These are phyloP conservation scores for Drosophila atripex DNA, from an alignment of 2,888 invertebrate genomes.

Conservation along the genomic window DNA sequence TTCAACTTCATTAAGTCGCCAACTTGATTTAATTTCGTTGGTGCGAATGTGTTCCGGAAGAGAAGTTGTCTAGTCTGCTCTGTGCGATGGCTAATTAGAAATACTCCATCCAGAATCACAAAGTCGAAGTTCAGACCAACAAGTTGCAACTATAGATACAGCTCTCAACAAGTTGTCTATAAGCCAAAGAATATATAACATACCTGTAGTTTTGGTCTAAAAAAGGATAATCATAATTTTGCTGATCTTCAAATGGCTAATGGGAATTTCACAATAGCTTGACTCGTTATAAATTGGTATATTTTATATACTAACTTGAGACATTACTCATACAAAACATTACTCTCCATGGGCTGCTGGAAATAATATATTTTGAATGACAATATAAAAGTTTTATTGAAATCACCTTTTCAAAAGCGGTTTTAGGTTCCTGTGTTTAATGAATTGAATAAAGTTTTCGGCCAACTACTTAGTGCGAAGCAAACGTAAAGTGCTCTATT, in stretches of 20 bases:
- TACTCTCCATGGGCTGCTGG: no score
- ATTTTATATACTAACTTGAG: no score
- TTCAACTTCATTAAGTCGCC: conserved; percentile 44
- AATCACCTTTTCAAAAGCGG: no score
- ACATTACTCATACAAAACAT: no score
- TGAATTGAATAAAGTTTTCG: no score
- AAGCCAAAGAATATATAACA: neutral
- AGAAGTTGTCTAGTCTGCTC: neutral
- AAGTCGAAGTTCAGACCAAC: conserved; percentile 45
- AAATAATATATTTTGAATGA: no score
- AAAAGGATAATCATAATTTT: conserved; percentile 7
- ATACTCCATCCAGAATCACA: conserved; percentile 40
- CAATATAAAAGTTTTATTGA: no score
- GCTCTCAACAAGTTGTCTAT: no score
- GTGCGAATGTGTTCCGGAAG: neutral
- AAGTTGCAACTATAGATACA: conserved; percentile 27
- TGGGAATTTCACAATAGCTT: no score
- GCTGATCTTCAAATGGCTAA: conserved; percentile 45
- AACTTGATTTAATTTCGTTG: conserved; percentile 11
- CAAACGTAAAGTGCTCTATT: neutral
- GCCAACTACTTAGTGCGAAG: no score
- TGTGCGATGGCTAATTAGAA: conserved; percentile 14
- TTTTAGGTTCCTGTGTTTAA: no score
- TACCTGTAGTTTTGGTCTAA: conserved; percentile 26
- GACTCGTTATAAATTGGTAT: no score